These are phyloP conservation scores for Venturia canescens DNA, from an alignment of 1,140 invertebrate species.

Conservation along the genomic window DNA sequence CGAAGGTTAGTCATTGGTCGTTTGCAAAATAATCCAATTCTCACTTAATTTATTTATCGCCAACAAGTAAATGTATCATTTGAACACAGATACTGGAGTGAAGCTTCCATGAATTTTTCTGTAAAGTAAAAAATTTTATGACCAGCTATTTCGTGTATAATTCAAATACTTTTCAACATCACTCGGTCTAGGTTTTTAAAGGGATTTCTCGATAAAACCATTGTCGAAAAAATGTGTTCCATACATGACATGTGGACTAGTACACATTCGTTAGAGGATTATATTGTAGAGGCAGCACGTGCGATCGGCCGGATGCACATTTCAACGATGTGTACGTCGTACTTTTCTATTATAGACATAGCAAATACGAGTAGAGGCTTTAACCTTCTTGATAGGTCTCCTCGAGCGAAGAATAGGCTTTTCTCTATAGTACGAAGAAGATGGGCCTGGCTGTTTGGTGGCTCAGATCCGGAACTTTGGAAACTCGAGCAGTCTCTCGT, in stretches of 20 bases:
- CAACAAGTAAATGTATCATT: too few relatives aligned
- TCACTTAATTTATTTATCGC: too few relatives aligned
- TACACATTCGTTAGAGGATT: not conserved
- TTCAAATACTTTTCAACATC: too few relatives aligned
- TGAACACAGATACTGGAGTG: too few relatives aligned
- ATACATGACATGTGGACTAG: too few relatives aligned
- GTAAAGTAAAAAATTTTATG: too few relatives aligned
- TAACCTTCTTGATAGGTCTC: not conserved
- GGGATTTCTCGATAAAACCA: not conserved
- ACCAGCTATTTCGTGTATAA: too few relatives aligned
- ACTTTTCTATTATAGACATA: not conserved
- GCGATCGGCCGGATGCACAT: slow-evolving; percentile 21
- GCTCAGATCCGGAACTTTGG: not conserved
- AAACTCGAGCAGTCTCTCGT: slow-evolving; percentile 9
- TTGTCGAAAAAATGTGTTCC: too few relatives aligned
- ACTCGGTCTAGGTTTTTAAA: not conserved
- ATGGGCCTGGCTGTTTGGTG: not conserved
- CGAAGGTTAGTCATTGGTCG: too few relatives aligned
- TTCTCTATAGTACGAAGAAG: not conserved
- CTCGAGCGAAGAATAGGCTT: not conserved
- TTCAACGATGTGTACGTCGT: not conserved
- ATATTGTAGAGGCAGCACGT: slow-evolving; percentile 9
- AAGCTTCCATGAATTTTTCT: too few relatives aligned
- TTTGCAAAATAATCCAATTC: too few relatives aligned
- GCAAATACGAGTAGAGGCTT: not conserved